Percentiles rank a stretch among this genome's conserved stretches.
These are phyloP conservation scores for Panthera tigris DNA, from an alignment of 2,113 vertebrate species.

Conservation along the genomic window DNA sequence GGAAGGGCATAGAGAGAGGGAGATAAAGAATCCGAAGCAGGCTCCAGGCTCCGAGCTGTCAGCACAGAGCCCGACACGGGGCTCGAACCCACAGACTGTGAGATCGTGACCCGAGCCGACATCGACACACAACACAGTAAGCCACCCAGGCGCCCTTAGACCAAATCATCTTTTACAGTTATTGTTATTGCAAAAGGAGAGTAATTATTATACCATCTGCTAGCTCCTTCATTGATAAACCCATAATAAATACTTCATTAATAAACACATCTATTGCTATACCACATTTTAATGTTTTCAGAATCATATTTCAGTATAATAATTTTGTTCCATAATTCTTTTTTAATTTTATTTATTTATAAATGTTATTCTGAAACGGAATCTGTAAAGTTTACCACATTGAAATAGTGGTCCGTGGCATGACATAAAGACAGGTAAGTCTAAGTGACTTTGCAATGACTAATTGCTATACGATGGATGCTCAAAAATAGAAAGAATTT, in stretches of 20 bases:
- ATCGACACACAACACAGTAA: too few species aligned
- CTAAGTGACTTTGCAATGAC: not conserved
- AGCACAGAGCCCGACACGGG: too few species aligned
- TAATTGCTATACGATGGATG: not conserved
- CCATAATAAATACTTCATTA: not conserved
- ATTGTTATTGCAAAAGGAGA: not conserved
- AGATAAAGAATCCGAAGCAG: too few species aligned
- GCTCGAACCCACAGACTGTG: too few species aligned
- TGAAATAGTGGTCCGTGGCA: accelerated
- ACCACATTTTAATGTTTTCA: not conserved
- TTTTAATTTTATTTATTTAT: not conserved
- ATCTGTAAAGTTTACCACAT: not conserved
- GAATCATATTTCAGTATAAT: not conserved
- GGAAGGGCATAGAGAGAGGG: too few species aligned
- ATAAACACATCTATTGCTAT: not conserved
- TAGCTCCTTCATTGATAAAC: not conserved
- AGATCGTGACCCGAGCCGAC: too few species aligned
- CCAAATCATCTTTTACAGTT: not conserved
- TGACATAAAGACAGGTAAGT: not conserved
- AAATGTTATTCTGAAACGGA: not conserved
- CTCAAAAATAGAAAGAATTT: not conserved
- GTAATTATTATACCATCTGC: not conserved
- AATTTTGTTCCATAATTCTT: not conserved
- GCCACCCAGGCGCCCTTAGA: not conserved
- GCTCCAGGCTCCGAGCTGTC: too few species aligned